Conservation (phyloP, 2,797 vertebrate genomes). For the Lutjanus campechanus region DNA sequence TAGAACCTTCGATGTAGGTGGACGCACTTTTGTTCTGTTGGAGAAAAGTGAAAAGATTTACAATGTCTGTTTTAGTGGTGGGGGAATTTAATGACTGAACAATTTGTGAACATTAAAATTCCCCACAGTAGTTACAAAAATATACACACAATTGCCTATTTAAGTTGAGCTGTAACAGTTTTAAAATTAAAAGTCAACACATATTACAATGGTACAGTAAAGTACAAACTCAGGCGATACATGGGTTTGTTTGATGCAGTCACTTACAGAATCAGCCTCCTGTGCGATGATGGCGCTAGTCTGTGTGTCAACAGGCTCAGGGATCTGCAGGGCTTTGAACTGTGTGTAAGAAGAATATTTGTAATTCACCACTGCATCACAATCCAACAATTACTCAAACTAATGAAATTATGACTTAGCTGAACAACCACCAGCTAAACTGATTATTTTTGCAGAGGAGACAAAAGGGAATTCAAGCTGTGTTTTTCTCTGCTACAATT, state of each 20-base stretch:
- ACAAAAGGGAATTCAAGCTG: neutral
- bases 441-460: neutral
- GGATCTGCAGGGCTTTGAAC: conserved; percentile 90
- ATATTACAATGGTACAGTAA: neutral
- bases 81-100: neutral
- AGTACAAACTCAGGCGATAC: neutral
- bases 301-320: conserved; percentile 92
- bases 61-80: neutral
- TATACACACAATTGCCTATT: neutral
- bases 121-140: neutral
- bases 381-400: conserved; percentile 9
- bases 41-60: conserved; percentile 8
- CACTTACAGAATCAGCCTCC: conserved; percentile 92
- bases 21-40: conserved; percentile 64
- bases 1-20: conserved; percentile 88
- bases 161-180: neutral
- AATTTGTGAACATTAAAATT: neutral
- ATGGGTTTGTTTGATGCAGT: neutral
- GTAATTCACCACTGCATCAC: neutral
- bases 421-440: neutral
- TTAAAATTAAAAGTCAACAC: neutral
- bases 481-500: neutral
- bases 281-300: conserved; percentile 86
- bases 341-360: conserved; percentile 64
- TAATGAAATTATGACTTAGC: neutral